These are phyloP conservation scores for Taeniopygia guttata DNA, from an alignment of 2,797 vertebrate species.

Conservation along the genomic window DNA sequence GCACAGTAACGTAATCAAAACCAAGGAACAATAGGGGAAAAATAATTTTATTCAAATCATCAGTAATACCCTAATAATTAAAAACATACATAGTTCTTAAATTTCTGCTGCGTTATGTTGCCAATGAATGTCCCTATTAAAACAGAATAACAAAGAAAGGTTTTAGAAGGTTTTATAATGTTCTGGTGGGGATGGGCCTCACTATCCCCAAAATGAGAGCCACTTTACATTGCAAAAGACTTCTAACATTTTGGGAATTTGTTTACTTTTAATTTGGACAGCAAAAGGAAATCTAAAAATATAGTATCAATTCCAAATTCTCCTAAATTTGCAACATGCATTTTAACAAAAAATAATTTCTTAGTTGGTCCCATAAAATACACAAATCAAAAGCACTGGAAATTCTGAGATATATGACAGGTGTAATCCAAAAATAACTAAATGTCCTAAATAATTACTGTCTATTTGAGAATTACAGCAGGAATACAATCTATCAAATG, in stretches of 20 bases:
- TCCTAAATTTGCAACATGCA: not conserved
- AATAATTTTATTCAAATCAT: not conserved
- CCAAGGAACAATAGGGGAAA: not conserved
- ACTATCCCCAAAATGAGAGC: not conserved
- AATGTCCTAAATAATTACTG: conserved; percentile 4
- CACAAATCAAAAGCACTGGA: not conserved
- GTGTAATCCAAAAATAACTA: conserved; percentile 20
- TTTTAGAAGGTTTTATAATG: not conserved
- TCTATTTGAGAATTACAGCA: conserved; percentile 14
- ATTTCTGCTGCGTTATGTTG: not conserved
- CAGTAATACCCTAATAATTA: not conserved
- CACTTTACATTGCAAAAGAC: not conserved
- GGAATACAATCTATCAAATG: not conserved
- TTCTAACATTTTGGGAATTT: not conserved
- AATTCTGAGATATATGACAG: not conserved
- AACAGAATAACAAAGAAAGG: not conserved
- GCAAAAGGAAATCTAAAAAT: not conserved
- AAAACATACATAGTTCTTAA: not conserved
- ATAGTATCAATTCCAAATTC: not conserved
- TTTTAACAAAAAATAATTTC: not conserved
- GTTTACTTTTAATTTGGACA: not conserved
- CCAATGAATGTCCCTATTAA: not conserved
- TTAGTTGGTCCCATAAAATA: not conserved
- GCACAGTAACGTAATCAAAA: not conserved
- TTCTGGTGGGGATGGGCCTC: not conserved